phyloP scores from a whole-genome alignment of 2,113 vertebrate species.

The Gallinago media region DNA sequence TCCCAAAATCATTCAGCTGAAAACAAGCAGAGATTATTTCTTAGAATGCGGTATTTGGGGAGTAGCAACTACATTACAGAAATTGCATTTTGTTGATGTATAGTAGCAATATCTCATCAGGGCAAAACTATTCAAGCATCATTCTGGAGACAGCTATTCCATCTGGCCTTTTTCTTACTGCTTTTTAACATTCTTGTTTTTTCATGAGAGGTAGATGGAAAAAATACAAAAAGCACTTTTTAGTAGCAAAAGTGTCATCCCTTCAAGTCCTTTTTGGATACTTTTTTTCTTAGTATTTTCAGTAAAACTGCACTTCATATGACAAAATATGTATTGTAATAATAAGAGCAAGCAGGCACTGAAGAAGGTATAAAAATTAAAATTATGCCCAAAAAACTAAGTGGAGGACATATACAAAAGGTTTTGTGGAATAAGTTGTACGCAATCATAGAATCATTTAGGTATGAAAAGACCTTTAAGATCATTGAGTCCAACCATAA shows the following conservation, averaged over 20 bases:
- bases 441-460: background rate
- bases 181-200: conserved; percentile 10
- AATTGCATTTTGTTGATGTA: conserved; percentile 6
- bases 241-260: background rate
- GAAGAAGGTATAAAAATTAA: background rate
- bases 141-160: background rate
- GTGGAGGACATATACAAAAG: background rate
- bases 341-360: background rate
- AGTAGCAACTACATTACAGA: background rate
- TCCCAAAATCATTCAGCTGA: background rate
- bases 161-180: background rate
- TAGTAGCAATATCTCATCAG: background rate
- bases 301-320: background rate
- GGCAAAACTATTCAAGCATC: background rate
- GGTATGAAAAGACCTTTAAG: background rate
- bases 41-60: background rate
- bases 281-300: background rate
- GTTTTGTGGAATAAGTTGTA: background rate
- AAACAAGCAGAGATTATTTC: background rate
- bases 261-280: background rate
- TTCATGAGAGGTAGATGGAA: background rate
- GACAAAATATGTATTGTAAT: background rate
- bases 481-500: background rate
- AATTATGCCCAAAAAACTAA: background rate
- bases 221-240: background rate